Evolutionary conservation across 1,140 invertebrate genomes (phyloP).

Genomic region (Drepana arcuata): DNA sequence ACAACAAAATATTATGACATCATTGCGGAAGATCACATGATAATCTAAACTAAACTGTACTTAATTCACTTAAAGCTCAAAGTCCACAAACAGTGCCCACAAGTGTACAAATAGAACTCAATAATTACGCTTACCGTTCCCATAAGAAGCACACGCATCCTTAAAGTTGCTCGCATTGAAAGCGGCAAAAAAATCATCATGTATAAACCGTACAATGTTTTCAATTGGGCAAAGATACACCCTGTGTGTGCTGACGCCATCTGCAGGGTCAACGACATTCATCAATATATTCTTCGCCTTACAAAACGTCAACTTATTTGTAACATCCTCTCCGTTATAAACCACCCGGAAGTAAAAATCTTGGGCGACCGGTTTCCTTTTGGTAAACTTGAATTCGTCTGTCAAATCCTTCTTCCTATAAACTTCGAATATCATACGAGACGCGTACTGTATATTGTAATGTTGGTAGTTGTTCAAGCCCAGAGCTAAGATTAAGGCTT

Average conservation of each 20-base stretch:
- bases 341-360: constrained; percentile 87
- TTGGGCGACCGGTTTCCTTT: constrained; percentile 70
- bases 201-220: constrained; percentile 86
- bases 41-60: too few species aligned
- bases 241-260: constrained; percentile 39
- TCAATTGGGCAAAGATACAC: constrained; percentile 86
- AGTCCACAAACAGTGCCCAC: too few species aligned
- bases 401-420: constrained; percentile 73
- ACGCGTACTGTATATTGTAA: constrained; percentile 81
- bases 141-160: constrained; percentile 79
- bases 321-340: constrained; percentile 90
- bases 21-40: too few species aligned
- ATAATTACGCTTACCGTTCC: constrained; percentile 29
- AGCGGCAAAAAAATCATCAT: constrained; percentile 86
- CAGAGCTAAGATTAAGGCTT: constrained; percentile 85
- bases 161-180: constrained; percentile 90
- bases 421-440: constrained; percentile 88
- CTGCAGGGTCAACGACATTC: constrained; percentile 40
- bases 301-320: constrained; percentile 86
- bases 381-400: constrained; percentile 71
- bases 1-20: too few species aligned
- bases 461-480: constrained; percentile 75
- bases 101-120: too few species aligned
- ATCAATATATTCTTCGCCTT: constrained; percentile 55
- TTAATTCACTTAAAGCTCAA: too few species aligned